These are phyloP conservation scores for Corythornis leucogaster DNA, from an alignment of 2,797 vertebrate genomes.

Conservation along the genomic window DNA sequence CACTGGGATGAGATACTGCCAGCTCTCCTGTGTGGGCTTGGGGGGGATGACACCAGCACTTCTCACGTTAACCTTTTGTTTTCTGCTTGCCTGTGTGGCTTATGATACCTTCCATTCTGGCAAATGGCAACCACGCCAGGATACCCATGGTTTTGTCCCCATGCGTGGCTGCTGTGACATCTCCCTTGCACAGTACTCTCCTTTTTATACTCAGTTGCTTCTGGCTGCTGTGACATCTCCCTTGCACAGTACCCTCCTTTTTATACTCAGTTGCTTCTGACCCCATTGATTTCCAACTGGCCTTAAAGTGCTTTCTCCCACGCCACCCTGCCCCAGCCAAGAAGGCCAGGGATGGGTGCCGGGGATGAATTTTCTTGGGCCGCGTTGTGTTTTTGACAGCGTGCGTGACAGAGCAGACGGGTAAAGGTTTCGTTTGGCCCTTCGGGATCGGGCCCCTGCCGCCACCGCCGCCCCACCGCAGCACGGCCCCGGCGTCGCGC, in stretches of 20 bases:
- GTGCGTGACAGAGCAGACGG: neutral
- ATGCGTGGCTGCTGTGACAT: fast-evolving
- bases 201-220: neutral
- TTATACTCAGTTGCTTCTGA: too few species aligned
- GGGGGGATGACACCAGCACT: neutral
- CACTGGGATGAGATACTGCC: neutral
- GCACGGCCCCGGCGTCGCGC: neutral
- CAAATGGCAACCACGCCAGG: neutral
- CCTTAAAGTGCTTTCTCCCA: neutral
- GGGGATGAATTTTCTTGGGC: neutral
- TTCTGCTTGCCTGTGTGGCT: too few species aligned
- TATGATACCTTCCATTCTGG: fast-evolving
- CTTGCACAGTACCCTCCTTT: neutral
- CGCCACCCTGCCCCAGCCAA: neutral
- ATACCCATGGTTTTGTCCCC: fast-evolving
- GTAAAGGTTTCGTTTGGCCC: too few species aligned
- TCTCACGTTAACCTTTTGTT: too few species aligned
- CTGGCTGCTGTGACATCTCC: neutral
- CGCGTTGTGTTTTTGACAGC: neutral
- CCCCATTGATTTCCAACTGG: neutral
- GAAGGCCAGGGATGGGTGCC: too few species aligned
- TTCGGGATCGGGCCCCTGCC: too few species aligned
- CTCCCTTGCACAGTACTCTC: too few species aligned
- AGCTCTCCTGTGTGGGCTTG: neutral
- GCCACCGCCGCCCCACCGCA: neutral